Base-by-base conservation (phyloP, 2,797 vertebrate species). In the Phalloptychus januarius region DNA sequence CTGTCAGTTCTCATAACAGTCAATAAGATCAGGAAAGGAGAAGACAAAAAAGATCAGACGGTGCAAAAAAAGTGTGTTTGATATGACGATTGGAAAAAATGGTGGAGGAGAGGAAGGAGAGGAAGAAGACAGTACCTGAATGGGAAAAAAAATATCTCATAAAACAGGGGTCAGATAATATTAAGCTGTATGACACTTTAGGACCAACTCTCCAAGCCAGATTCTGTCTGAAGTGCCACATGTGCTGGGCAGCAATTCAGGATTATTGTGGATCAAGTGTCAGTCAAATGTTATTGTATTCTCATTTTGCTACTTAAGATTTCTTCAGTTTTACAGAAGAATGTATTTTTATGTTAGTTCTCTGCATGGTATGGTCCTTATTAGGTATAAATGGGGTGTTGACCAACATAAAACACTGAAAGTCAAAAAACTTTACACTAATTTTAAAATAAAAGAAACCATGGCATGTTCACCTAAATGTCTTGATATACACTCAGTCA, bases 1-100 rank as follows among this genome's bases (percentile, higher is more conserved):
- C 80, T 83, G 88, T 93, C 92, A 91, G 87, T 94, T 94, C 91
- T 93, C 85, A 92, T 94, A 87, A 89, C 78, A 77, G 75, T 89
- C 86, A 83, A 87, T 89, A 78, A 78, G 82, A 83, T 85, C 71
- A 18, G 74, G 74, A 67, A 73, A 79, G 63, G 38, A 69, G 74
- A 52, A 82, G 88, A 80, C 31, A 63, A 54, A 31, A 85, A 84
- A 78, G 79, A 83, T 86, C 75, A 31, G 72, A 75, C 54, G 38
- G 77, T 58, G 33, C 46, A 70, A 42, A 80, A 88, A 50, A 83
- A 82, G 79, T 61, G 75, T 76, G 72, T 46, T 63, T 77, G 83
- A 71, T 63, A 79, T 7, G 0, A 23, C 44, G 72, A 79, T 69
- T 77, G 75, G 81, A 83, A 76, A 76, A 44, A 33, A 76, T 56